These are phyloP conservation scores for Poicephalus gulielmi DNA, from an alignment of 2,113 vertebrate species.

Conservation along the genomic window DNA sequence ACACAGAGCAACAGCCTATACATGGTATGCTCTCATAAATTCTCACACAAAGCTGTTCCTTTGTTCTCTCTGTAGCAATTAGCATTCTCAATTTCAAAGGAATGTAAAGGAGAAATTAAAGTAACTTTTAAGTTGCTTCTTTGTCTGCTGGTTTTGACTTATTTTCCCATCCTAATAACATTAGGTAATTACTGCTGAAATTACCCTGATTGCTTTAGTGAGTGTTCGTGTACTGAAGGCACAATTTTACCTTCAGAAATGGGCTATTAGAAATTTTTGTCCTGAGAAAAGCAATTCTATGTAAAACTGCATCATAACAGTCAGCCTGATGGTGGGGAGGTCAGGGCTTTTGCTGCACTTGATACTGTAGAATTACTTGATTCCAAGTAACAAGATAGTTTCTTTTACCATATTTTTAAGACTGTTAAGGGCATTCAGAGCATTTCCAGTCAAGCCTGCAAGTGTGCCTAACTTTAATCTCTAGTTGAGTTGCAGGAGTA, in stretches of 20 bases:
- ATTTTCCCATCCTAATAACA: background rate
- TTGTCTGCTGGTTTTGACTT: background rate
- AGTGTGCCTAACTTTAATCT: background rate
- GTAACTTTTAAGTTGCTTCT: background rate
- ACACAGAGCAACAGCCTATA: background rate
- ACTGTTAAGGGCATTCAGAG: background rate
- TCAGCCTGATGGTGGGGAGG: background rate
- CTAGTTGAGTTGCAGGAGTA: background rate
- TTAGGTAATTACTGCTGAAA: background rate
- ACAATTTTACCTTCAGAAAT: background rate
- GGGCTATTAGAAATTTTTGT: background rate
- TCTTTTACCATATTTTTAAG: background rate
- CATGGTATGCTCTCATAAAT: background rate
- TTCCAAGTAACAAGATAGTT: background rate
- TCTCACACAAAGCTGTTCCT: background rate
- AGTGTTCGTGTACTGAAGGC: background rate
- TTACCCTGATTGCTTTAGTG: background rate
- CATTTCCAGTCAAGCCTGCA: background rate
- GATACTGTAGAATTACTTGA: background rate
- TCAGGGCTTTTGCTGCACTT: background rate
- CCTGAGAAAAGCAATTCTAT: slow-evolving; percentile 46
- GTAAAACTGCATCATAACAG: background rate
- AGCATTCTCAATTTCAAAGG: background rate
- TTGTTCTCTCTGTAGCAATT: background rate
- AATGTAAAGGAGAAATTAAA: background rate